phyloP scores from a whole-genome alignment of 2,888 invertebrate species.

The Stomorhina lunata region DNA sequence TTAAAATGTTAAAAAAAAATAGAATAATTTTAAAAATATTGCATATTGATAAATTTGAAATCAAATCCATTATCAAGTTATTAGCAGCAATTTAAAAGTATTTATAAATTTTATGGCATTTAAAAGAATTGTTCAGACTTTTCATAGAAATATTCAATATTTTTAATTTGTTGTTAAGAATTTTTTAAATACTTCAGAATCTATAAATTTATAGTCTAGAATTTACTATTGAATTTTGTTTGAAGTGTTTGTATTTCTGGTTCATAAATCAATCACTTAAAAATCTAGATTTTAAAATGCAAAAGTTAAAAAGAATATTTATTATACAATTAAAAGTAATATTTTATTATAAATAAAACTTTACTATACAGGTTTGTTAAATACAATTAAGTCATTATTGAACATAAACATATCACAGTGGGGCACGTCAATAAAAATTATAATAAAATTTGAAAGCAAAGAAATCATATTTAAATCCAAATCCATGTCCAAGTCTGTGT shows the following conservation, averaged over 20 bases:
- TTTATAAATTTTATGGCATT: not conserved
- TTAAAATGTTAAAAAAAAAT: not conserved
- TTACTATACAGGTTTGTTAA: too few species aligned
- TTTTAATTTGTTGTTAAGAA: not conserved
- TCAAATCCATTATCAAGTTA: not conserved
- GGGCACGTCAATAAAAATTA: too few species aligned
- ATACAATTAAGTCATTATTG: too few species aligned
- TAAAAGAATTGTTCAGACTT: too few species aligned
- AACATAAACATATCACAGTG: too few species aligned
- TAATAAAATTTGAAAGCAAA: too few species aligned
- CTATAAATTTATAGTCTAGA: not conserved
- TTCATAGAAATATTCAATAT: not conserved
- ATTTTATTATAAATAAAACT: too few species aligned
- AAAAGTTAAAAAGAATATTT: too few species aligned
- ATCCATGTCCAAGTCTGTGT: too few species aligned
- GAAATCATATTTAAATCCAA: too few species aligned
- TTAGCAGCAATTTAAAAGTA: constrained; percentile 9
- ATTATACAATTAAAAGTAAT: too few species aligned
- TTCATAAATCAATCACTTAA: constrained; percentile 48
- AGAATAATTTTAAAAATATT: not conserved
- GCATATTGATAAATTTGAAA: not conserved
- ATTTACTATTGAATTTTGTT: not conserved
- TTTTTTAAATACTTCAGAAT: not conserved
- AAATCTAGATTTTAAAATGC: constrained; percentile 11
- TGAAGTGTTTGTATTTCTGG: not conserved